These are phyloP conservation scores for Corythaeola cristata DNA, from an alignment of 2,113 vertebrate genomes.

Conservation along the genomic window DNA sequence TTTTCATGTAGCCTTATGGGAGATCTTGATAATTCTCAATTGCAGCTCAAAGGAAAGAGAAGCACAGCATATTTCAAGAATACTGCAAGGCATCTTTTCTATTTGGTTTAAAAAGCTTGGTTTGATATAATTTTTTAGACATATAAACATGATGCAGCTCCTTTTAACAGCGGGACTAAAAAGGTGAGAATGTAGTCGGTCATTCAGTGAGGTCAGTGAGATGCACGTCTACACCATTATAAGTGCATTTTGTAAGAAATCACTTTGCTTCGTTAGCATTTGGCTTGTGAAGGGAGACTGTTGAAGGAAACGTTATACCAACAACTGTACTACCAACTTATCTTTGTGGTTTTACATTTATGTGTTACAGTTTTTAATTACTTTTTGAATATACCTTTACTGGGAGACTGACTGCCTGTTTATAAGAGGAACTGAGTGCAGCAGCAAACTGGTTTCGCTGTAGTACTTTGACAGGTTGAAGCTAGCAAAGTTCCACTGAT, in stretches of 20 bases:
- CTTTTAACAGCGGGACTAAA: not conserved
- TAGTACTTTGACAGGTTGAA: not conserved
- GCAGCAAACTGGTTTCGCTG: not conserved
- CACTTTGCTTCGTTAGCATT: not conserved
- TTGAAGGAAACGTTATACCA: not conserved
- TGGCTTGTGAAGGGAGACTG: not conserved
- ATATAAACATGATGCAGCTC: not conserved
- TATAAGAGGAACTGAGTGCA: not conserved
- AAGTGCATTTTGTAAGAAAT: not conserved
- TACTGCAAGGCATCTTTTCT: not conserved
- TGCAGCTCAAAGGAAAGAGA: not conserved
- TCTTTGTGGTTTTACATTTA: not conserved
- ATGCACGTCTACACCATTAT: not conserved
- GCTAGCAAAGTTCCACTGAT: not conserved
- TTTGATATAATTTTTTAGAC: not conserved
- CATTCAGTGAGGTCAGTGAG: not conserved
- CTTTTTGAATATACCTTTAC: not conserved
- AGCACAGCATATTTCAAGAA: not conserved
- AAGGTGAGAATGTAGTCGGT: not conserved
- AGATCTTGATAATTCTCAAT: conserved; percentile 22
- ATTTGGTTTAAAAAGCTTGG: not conserved
- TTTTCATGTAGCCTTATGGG: conserved; percentile 46
- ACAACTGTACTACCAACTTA: not conserved
- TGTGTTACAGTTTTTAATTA: not conserved
- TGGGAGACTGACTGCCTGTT: not conserved